Evolutionary conservation across 2,113 vertebrate species (phyloP).

Genomic region (Anolis carolinensis): DNA sequence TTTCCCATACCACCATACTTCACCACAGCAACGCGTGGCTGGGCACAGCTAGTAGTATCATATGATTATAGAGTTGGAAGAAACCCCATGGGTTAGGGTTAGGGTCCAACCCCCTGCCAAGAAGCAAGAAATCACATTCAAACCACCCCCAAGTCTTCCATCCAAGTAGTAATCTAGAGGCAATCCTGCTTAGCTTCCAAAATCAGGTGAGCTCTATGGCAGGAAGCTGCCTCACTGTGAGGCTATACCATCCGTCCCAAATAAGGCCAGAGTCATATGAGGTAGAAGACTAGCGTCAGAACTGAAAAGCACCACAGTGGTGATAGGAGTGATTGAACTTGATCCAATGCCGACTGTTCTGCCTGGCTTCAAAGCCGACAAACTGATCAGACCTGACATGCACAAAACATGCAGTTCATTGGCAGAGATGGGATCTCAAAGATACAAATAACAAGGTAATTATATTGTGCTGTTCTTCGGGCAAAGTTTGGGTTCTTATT

Average conservation of each 20-base stretch:
- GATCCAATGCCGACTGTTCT: background rate
- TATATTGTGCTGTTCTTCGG: accelerated
- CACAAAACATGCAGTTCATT: background rate
- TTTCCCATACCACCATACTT: too few species aligned
- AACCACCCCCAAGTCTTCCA: too few species aligned
- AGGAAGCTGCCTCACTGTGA: too few species aligned
- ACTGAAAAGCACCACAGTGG: background rate
- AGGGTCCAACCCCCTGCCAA: too few species aligned
- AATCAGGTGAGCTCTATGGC: too few species aligned
- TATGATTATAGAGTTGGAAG: too few species aligned
- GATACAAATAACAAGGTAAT: background rate
- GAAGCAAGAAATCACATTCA: too few species aligned
- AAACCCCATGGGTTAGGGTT: too few species aligned
- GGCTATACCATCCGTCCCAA: background rate
- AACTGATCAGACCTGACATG: background rate
- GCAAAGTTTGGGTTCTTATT: accelerated
- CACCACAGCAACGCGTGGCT: too few species aligned
- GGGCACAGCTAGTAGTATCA: too few species aligned
- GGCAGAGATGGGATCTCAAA: background rate
- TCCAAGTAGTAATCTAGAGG: too few species aligned
- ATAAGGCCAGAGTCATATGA: background rate
- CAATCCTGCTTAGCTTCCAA: too few species aligned
- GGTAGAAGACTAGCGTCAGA: background rate
- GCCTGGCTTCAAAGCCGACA: background rate
- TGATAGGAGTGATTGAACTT: background rate